phyloP scores from a whole-genome alignment of 2,888 invertebrate species.

The Thymelicus sylvestris region DNA sequence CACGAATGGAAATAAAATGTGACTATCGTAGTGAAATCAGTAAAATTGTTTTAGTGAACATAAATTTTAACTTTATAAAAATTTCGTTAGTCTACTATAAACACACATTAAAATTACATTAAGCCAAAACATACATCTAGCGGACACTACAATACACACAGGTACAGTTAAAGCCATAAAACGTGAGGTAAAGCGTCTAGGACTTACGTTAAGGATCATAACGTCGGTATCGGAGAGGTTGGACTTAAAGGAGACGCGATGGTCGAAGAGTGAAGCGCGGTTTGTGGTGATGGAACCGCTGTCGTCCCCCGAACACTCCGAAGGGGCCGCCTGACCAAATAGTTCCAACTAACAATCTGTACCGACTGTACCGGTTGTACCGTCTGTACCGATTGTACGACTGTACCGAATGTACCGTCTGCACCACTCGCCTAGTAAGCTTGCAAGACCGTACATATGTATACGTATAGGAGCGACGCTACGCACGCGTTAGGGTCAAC shows the following conservation, averaged over 20 bases:
- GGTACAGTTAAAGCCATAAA: slow-evolving; percentile 22
- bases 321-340: slow-evolving; percentile 86
- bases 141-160: not conserved
- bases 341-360: slow-evolving; percentile 35
- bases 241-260: slow-evolving; percentile 92
- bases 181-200: slow-evolving; percentile 50
- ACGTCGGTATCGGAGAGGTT: slow-evolving; percentile 98
- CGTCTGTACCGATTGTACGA: not conserved
- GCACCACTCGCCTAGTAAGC: slow-evolving; percentile 6
- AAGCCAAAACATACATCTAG: not conserved
- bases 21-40: too few relatives aligned
- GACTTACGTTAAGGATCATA: slow-evolving; percentile 94
- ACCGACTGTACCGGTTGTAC: not conserved
- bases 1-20: too few relatives aligned
- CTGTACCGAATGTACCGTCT: slow-evolving; percentile 2
- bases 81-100: too few relatives aligned
- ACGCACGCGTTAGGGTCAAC: not conserved
- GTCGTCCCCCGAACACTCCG: slow-evolving; percentile 86
- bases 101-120: not conserved
- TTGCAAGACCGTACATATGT: slow-evolving; percentile 1
- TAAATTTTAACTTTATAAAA: too few relatives aligned
- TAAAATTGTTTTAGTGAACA: too few relatives aligned
- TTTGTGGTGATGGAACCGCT: slow-evolving; percentile 93
- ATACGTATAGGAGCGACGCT: not conserved
- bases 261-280: slow-evolving; percentile 89